Percentiles rank a stretch among this genome's conserved stretches.
Evolutionary conservation across 2,113 vertebrate species (phyloP).

Genomic region (Larimichthys crocea): DNA sequence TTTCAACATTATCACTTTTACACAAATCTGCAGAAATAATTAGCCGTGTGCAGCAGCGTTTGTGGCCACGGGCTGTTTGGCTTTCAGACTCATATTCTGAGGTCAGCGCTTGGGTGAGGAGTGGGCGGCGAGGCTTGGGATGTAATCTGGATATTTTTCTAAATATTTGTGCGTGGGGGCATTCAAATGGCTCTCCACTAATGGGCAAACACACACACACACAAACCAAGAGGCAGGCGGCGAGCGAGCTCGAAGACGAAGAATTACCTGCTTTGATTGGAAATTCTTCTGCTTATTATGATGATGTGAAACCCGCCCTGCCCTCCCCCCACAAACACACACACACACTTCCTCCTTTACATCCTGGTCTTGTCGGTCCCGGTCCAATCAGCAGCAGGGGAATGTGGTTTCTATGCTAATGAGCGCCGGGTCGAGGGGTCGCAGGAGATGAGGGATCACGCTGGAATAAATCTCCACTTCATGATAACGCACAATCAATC

Average conservation of each 20-base stretch:
- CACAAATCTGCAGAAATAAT: conserved; percentile 41
- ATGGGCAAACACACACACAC: conserved; percentile 28
- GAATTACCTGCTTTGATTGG: conserved; percentile 61
- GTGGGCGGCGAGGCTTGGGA: conserved; percentile 20
- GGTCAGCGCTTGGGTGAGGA: conserved; percentile 30
- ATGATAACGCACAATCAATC: conserved; percentile 50
- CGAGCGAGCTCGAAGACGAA: neutral
- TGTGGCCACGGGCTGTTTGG: neutral
- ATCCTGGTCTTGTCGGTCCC: conserved; percentile 29
- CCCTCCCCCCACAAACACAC: neutral
- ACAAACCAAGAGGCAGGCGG: neutral
- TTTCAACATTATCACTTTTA: neutral
- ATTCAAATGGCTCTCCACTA: conserved; percentile 21
- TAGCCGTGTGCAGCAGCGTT: neutral
- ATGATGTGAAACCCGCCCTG: conserved; percentile 45
- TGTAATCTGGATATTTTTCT: conserved; percentile 44
- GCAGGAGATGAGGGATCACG: conserved; percentile 44
- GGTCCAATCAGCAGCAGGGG: conserved; percentile 60
- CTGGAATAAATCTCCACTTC: conserved; percentile 68
- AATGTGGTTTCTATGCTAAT: conserved; percentile 77
- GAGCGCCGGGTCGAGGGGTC: conserved; percentile 56
- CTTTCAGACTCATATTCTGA: conserved; percentile 29
- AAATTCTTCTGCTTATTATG: conserved; percentile 67
- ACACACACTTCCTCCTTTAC: conserved; percentile 49
- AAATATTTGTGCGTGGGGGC: conserved; percentile 45